These are phyloP conservation scores for Ptychochromis oligacanthus DNA, from an alignment of 2,113 vertebrate species.

Conservation along the genomic window DNA sequence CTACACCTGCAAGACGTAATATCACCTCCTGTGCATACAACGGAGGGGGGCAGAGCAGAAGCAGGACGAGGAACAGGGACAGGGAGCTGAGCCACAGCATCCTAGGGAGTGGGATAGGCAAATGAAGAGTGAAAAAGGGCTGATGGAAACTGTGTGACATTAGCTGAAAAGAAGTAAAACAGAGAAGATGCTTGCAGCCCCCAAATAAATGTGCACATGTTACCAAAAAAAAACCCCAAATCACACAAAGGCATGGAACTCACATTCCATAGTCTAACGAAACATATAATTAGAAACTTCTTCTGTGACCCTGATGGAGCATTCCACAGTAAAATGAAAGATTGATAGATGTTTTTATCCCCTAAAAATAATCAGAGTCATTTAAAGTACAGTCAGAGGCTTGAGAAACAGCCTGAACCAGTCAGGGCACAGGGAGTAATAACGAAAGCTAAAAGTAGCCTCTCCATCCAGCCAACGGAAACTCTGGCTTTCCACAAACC, in stretches of 20 bases:
- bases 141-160: neutral
- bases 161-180: neutral
- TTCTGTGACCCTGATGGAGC: conserved; percentile 52
- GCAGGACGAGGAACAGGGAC: conserved; percentile 48
- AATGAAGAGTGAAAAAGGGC: neutral
- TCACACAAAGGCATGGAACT: conserved; percentile 47
- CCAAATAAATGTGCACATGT: conserved; percentile 49
- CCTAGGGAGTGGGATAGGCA: conserved; percentile 20
- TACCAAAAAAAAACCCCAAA: conserved; percentile 65
- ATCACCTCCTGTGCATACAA: conserved; percentile 56
- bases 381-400: conserved; percentile 30
- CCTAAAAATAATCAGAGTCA: conserved; percentile 55
- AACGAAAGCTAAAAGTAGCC: conserved; percentile 69
- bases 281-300: conserved; percentile 73
- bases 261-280: conserved; percentile 63
- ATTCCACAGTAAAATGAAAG: conserved; percentile 51
- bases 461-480: conserved; percentile 65
- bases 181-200: conserved; percentile 8
- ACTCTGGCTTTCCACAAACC: conserved; percentile 72
- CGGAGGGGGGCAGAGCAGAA: conserved; percentile 50
- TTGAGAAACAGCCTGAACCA: conserved; percentile 49
- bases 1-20: conserved; percentile 85
- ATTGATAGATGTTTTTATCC: conserved; percentile 52
- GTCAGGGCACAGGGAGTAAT: conserved; percentile 42
- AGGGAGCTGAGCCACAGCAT: conserved; percentile 71